Evolutionary conservation across 2,888 invertebrate genomes (phyloP).

Genomic region (Himalopsyche kuldschensis): DNA sequence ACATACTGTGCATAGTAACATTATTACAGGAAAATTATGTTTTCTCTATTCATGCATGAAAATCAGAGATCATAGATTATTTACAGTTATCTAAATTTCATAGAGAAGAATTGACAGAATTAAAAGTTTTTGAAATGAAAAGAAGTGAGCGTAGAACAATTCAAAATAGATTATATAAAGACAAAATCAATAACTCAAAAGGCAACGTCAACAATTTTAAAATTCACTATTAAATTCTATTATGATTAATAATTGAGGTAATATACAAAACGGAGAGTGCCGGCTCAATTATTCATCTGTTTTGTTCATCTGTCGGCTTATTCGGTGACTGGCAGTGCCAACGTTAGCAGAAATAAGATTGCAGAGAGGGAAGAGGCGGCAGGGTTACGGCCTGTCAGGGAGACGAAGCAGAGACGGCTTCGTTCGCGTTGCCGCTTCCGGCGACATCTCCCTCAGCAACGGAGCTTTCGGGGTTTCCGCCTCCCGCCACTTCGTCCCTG

Average conservation of each 20-base stretch:
- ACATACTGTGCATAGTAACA: too few relatives aligned
- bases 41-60: too few relatives aligned
- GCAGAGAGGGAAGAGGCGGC: constrained; percentile 26
- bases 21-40: too few relatives aligned
- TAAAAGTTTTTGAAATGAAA: too few relatives aligned
- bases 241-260: neutral
- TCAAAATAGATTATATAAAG: neutral
- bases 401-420: neutral
- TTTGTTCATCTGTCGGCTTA: constrained; percentile 21
- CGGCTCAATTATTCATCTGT: constrained; percentile 37
- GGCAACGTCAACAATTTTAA: neutral
- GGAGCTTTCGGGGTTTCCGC: neutral
- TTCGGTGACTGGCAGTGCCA: neutral
- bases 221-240: neutral
- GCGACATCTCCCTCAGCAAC: neutral
- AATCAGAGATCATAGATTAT: too few relatives aligned
- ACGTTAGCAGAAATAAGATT: constrained; percentile 17
- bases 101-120: too few relatives aligned
- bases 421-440: neutral
- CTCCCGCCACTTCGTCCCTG: constrained; percentile 25
- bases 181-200: neutral
- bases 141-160: too few relatives aligned
- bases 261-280: neutral
- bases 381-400: constrained; percentile 34
- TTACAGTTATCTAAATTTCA: too few relatives aligned